Conservation (phyloP, 2,888 invertebrate genomes). For the Erebia epiphron region DNA sequence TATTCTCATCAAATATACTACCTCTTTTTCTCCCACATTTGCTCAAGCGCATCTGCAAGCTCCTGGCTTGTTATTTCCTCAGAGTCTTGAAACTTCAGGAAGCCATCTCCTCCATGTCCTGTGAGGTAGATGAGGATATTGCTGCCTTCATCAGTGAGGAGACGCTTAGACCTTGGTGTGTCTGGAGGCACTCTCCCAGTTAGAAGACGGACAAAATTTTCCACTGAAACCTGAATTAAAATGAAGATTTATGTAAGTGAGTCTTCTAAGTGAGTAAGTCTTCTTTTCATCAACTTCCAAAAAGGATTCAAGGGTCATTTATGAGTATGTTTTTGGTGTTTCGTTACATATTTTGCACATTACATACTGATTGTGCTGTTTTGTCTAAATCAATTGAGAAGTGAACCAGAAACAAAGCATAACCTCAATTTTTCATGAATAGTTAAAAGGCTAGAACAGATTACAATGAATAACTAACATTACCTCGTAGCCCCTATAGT, state of each 20-base stretch:
- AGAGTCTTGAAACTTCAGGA: slow-evolving; percentile 99
- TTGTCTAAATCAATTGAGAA: too few species aligned
- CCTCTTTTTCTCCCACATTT: slow-evolving; percentile 99
- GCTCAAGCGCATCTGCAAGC: slow-evolving; percentile 98
- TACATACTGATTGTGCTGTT: too few species aligned
- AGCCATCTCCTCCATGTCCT: slow-evolving; percentile 98
- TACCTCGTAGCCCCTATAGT: slow-evolving; percentile 96
- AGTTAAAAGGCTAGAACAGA: not conserved
- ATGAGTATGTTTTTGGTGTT: too few species aligned
- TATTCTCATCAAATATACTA: slow-evolving; percentile 50
- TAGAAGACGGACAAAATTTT: slow-evolving; percentile 97
- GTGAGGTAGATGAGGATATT: slow-evolving; percentile 98
- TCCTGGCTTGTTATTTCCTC: slow-evolving; percentile 99
- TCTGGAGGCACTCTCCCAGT: slow-evolving; percentile 96
- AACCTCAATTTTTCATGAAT: too few species aligned
- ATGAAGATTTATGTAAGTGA: too few species aligned
- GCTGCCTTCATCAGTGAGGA: slow-evolving; percentile 97
- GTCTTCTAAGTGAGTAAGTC: too few species aligned
- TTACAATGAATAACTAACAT: not conserved
- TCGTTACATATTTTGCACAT: too few species aligned
- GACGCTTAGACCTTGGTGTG: slow-evolving; percentile 96
- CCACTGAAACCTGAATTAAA: slow-evolving; percentile 92
- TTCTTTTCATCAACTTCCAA: too few species aligned
- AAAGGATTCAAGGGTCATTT: too few species aligned
- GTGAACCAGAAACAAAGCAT: too few species aligned